phyloP scores from a whole-genome alignment of 2,888 invertebrate genomes.

The Rhingia rostrata region DNA sequence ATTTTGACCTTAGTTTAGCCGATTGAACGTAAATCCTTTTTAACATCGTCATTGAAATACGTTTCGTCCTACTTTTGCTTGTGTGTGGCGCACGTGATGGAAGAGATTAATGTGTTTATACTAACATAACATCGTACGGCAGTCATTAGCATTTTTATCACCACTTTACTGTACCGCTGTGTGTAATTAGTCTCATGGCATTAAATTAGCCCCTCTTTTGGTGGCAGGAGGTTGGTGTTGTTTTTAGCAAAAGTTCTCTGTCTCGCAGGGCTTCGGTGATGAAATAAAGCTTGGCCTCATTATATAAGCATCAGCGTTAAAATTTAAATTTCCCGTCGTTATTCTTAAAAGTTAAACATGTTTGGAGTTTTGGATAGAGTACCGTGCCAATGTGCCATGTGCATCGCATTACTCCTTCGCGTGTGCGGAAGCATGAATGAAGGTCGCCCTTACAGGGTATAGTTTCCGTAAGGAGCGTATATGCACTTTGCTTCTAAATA shows the following conservation, averaged over 20 bases:
- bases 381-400: conserved; percentile 3
- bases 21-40: conserved; percentile 57
- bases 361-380: conserved; percentile 16
- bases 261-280: conserved; percentile 1
- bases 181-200: conserved; percentile 70
- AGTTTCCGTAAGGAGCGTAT: conserved; percentile 43
- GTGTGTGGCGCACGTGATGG: conserved; percentile 54
- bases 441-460: conserved; percentile 23
- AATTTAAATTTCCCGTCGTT: conserved; percentile 55
- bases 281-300: conserved; percentile 43
- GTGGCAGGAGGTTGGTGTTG: background rate
- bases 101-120: conserved; percentile 66
- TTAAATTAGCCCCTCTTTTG: conserved; percentile 62
- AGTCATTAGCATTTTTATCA: conserved; percentile 73
- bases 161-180: conserved; percentile 68
- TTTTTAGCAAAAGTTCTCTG: conserved; percentile 18
- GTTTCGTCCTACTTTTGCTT: conserved; percentile 8
- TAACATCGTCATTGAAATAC: conserved; percentile 19
- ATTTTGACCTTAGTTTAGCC: conserved; percentile 49
- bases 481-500: conserved; percentile 60
- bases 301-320: conserved; percentile 61
- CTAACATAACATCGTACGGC: conserved; percentile 56
- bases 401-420: conserved; percentile 20
- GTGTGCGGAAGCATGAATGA: conserved; percentile 7
- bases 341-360: conserved; percentile 50